A percentile compares a stretch with the other conserved stretches of the same genome.
Conservation (phyloP, 1,140 invertebrate species). For the Odontomachus brunneus region DNA sequence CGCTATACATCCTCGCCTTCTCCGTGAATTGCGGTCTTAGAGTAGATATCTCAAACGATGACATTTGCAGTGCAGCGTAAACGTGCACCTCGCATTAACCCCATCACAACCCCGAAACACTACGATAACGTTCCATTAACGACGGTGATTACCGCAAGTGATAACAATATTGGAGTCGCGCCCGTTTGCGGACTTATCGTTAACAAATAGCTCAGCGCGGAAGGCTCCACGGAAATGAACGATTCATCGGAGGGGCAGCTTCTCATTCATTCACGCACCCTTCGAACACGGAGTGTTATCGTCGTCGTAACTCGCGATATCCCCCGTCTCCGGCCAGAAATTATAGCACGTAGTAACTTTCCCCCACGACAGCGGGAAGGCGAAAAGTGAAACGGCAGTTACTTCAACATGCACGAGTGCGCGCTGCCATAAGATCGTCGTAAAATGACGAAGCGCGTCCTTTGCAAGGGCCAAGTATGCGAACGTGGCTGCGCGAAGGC, state of each 20-base stretch:
- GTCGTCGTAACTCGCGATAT: not conserved
- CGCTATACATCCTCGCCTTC: conserved; percentile 28
- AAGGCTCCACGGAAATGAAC: not conserved
- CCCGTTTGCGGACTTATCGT: not conserved
- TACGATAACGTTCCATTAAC: conserved; percentile 51
- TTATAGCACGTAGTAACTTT: too few relatives aligned
- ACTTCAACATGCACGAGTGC: not conserved
- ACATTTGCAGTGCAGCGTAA: conserved; percentile 44
- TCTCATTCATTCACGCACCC: not conserved
- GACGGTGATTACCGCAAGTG: conserved; percentile 26
- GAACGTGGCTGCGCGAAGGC: too few relatives aligned
- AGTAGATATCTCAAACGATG: conserved; percentile 59
- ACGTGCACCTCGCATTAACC: conserved; percentile 39
- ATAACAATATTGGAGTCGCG: conserved; percentile 35
- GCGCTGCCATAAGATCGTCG: not conserved
- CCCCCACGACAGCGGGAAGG: not conserved
- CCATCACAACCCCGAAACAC: not conserved
- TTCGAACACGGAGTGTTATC: not conserved
- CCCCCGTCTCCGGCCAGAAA: too few relatives aligned
- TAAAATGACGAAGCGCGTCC: not conserved
- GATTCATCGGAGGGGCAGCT: not conserved
- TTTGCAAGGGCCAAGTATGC: not conserved
- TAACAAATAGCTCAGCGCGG: conserved; percentile 5
- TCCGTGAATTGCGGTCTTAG: conserved; percentile 52
- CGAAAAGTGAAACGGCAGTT: not conserved